Percentiles rank a stretch among this genome's conserved stretches.
These are phyloP conservation scores for Gnathonemus echidnorhynchus DNA, from an alignment of 2,113 vertebrate species.

Conservation along the genomic window DNA sequence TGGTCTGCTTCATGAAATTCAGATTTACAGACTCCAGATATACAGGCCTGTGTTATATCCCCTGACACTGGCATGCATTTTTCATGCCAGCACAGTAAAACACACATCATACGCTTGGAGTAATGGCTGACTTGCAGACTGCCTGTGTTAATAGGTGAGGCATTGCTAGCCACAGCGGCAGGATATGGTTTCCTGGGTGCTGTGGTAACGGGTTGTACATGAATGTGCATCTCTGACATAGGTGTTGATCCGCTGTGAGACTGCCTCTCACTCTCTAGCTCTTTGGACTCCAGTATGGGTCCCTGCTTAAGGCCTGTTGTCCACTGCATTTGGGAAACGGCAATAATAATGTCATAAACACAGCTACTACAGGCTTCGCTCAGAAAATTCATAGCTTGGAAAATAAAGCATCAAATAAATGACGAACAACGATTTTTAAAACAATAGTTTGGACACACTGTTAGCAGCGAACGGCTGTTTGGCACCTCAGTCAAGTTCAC, in stretches of 20 bases:
- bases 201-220: neutral
- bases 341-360: neutral
- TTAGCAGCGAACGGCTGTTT: neutral
- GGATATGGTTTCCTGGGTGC: neutral
- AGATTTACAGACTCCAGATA: neutral
- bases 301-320: too few relatives aligned
- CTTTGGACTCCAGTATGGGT: neutral
- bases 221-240: neutral
- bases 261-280: neutral
- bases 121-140: neutral
- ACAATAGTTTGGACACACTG: neutral
- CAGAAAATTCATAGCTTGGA: neutral
- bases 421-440: neutral
- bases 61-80: neutral
- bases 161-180: neutral
- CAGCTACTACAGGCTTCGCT: neutral
- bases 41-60: neutral
- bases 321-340: neutral
- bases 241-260: neutral
- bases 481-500: neutral
- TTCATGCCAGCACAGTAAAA: neutral
- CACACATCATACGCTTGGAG: neutral
- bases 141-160: neutral
- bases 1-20: neutral
- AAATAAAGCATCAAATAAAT: neutral